A percentile compares a stretch with the other conserved stretches of the same genome.
These are phyloP conservation scores for Drosophila anomalata DNA, from an alignment of 2,888 invertebrate species.

Conservation along the genomic window DNA sequence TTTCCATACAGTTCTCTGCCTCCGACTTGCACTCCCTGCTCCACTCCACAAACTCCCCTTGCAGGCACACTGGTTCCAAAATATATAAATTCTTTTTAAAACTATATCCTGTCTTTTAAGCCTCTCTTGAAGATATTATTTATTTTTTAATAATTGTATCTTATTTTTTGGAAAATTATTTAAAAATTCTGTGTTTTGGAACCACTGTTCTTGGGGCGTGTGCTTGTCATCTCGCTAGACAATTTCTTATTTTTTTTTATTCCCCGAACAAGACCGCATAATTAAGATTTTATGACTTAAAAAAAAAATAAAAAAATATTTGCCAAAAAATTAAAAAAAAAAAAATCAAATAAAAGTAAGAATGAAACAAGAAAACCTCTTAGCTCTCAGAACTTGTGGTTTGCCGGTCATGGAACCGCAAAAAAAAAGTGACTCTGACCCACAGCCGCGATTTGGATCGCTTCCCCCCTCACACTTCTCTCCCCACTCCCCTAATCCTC, in stretches of 20 bases:
- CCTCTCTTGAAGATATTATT: background rate
- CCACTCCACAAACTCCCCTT: slow-evolving; percentile 22
- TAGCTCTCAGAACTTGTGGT: slow-evolving; percentile 35
- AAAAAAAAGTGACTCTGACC: slow-evolving; percentile 57
- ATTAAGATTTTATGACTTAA: slow-evolving; percentile 58
- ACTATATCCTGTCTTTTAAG: no score
- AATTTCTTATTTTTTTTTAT: slow-evolving; percentile 5
- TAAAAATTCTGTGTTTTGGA: background rate
- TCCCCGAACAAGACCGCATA: slow-evolving; percentile 54
- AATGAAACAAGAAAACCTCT: slow-evolving; percentile 34
- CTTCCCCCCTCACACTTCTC: background rate
- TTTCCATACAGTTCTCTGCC: slow-evolving; percentile 14
- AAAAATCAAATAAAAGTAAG: slow-evolving; percentile 38
- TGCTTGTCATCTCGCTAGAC: slow-evolving; percentile 30
- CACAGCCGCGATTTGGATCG: slow-evolving; percentile 33
- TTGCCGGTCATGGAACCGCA: slow-evolving; percentile 44
- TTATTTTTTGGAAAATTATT: background rate
- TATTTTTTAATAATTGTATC: background rate
- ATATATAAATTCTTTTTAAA: background rate
- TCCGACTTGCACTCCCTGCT: slow-evolving; percentile 24
- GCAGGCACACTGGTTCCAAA: slow-evolving; percentile 19
- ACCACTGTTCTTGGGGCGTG: slow-evolving; percentile 33
- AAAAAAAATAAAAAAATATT: slow-evolving; percentile 16
- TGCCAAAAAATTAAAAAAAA: slow-evolving; percentile 45
- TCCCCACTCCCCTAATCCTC: background rate